These are phyloP conservation scores for Propithecus deckenii DNA, from an alignment of 2,797 vertebrate species.

Conservation along the genomic window DNA sequence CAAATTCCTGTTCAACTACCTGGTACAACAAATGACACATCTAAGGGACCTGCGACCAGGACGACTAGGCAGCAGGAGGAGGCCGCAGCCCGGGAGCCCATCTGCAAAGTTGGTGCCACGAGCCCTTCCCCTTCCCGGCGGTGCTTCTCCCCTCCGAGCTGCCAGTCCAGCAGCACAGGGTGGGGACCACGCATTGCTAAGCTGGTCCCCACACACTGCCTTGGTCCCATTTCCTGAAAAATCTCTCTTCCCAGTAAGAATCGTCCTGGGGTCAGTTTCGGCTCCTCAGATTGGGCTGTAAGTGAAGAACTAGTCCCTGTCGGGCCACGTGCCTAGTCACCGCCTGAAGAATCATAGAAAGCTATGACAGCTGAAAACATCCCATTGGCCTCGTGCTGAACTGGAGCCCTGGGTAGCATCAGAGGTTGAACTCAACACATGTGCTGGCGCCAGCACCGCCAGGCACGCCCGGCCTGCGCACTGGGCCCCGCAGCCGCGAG, in stretches of 20 bases:
- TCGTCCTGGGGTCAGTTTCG: fast-evolving
- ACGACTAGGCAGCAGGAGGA: fast-evolving
- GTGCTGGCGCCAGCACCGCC: too few relatives aligned
- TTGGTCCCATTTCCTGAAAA: not conserved
- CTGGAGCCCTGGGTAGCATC: fast-evolving
- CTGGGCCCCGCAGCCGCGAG: not conserved
- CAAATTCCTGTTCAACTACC: not conserved
- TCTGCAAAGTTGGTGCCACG: fast-evolving
- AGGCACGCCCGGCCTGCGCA: not conserved
- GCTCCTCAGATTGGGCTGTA: not conserved
- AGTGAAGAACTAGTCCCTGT: fast-evolving
- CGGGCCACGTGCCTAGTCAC: not conserved
- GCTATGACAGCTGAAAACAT: not conserved
- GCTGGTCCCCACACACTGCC: not conserved
- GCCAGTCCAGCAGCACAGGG: not conserved
- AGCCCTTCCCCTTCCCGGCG: not conserved
- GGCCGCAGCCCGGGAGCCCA: fast-evolving
- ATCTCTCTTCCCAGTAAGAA: not conserved
- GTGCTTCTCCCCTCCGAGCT: fast-evolving
- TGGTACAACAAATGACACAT: fast-evolving
- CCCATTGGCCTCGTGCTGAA: not conserved
- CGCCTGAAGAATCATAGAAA: not conserved
- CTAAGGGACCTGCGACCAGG: fast-evolving
- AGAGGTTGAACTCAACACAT: not conserved
- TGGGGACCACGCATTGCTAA: fast-evolving